Evolutionary conservation across 2,888 invertebrate species (phyloP).

Genomic region (Phyto melanocephala): DNA sequence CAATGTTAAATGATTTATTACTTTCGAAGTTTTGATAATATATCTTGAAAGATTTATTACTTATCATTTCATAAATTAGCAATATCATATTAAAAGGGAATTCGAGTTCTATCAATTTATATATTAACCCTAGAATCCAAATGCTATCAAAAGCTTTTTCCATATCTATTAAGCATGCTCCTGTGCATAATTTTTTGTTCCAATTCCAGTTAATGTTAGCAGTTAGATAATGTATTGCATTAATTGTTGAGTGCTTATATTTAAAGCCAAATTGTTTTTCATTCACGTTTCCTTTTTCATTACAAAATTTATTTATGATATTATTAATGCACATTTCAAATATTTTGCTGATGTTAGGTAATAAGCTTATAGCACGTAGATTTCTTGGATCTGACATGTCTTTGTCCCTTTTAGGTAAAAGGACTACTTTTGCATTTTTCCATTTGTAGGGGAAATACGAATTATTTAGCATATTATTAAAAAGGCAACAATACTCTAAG

Average conservation of each 20-base stretch:
- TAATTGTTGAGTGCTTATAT: too few relatives aligned
- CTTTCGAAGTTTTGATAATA: not conserved
- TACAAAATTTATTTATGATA: not conserved
- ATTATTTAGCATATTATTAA: too few relatives aligned
- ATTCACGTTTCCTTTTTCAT: not conserved
- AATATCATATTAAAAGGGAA: not conserved
- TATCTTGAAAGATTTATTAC: not conserved
- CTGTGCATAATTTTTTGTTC: not conserved
- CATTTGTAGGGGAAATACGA: too few relatives aligned
- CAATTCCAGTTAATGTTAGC: conserved; percentile 20
- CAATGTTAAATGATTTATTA: not conserved
- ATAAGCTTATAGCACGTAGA: not conserved
- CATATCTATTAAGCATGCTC: not conserved
- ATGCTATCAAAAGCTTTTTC: too few relatives aligned
- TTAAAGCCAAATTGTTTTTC: not conserved
- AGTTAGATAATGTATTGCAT: not conserved
- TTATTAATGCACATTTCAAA: too few relatives aligned
- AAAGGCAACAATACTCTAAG: not conserved
- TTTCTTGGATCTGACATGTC: not conserved
- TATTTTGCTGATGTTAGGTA: too few relatives aligned
- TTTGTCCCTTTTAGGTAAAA: not conserved
- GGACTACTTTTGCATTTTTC: not conserved
- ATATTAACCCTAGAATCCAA: too few relatives aligned
- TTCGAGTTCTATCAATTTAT: not conserved
- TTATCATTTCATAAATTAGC: not conserved